Evolutionary conservation across 1,140 invertebrate genomes (phyloP).

Genomic region (Gryllus bimaculatus): DNA sequence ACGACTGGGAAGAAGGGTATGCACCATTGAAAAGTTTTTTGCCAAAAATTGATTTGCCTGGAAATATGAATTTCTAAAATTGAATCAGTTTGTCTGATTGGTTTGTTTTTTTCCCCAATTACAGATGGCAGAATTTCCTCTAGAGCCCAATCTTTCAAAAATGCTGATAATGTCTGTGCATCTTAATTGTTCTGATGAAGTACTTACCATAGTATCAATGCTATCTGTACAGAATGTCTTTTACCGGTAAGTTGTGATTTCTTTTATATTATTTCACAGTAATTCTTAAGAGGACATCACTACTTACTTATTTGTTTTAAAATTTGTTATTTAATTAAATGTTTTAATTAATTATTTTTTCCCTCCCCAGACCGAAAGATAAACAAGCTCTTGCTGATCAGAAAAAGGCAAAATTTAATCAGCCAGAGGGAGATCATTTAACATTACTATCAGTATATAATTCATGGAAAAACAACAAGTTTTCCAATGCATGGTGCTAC

Average conservation of each 20-base stretch:
- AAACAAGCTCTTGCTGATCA: conserved; percentile 97
- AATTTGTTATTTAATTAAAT: not conserved
- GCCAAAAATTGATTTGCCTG: too few relatives aligned
- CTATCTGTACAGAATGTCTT: conserved; percentile 98
- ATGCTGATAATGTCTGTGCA: conserved; percentile 99
- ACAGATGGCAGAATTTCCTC: conserved; percentile 97
- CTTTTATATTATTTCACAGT: not conserved
- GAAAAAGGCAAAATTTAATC: conserved; percentile 99
- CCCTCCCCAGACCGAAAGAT: conserved; percentile 64
- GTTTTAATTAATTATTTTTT: not conserved
- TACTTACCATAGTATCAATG: conserved; percentile 98
- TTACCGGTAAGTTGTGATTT: conserved; percentile 49
- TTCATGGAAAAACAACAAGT: conserved; percentile 99
- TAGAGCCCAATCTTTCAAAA: conserved; percentile 98
- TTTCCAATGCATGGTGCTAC: conserved; percentile 98
- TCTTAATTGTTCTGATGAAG: conserved; percentile 96
- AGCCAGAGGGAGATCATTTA: conserved; percentile 95
- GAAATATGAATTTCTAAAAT: not conserved
- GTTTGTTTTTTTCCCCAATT: conserved; percentile 26
- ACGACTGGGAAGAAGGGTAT: conserved; percentile 75
- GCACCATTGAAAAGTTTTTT: conserved; percentile 22
- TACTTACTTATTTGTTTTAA: too few relatives aligned
- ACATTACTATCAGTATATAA: conserved; percentile 98
- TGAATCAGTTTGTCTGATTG: conserved; percentile 9
- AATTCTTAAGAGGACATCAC: not conserved